A percentile compares a stretch with the other conserved stretches of the same genome.
phyloP scores from a whole-genome alignment of 2,113 vertebrate species.

The Panurus biarmicus region DNA sequence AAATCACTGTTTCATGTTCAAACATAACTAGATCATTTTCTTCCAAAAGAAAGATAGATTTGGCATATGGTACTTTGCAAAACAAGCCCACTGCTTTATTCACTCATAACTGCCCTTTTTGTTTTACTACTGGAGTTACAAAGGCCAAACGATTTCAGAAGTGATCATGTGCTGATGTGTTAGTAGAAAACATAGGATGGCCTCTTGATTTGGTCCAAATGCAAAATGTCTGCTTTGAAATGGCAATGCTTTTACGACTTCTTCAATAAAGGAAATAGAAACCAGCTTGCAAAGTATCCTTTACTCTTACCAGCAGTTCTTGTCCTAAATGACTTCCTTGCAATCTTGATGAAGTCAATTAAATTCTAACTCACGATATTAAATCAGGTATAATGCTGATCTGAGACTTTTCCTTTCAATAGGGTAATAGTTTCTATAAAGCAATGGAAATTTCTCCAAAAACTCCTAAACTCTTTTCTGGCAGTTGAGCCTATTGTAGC shows the following conservation, averaged over 20 bases:
- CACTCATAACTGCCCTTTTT: not conserved
- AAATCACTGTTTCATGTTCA: constrained; percentile 1
- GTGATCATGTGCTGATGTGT: not conserved
- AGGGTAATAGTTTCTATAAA: not conserved
- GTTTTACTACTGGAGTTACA: not conserved
- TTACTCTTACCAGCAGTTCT: not conserved
- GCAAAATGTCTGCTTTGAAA: not conserved
- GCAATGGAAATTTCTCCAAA: not conserved
- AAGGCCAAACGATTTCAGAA: not conserved
- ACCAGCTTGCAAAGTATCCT: not conserved
- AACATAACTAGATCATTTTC: constrained; percentile 11
- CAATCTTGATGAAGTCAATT: not conserved
- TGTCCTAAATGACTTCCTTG: not conserved
- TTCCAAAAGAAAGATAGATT: not conserved
- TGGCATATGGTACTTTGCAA: not conserved
- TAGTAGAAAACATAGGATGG: not conserved
- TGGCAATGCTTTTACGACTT: not conserved
- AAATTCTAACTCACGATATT: not conserved
- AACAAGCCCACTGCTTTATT: not conserved
- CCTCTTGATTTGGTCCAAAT: not conserved
- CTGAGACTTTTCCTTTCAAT: not conserved
- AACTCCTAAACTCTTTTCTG: not conserved
- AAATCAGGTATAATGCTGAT: not conserved
- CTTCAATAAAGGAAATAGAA: not conserved
- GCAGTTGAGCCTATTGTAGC: not conserved